Conservation (phyloP, 2,797 vertebrate species). For the Lepidocolaptes lacrymiger region DNA sequence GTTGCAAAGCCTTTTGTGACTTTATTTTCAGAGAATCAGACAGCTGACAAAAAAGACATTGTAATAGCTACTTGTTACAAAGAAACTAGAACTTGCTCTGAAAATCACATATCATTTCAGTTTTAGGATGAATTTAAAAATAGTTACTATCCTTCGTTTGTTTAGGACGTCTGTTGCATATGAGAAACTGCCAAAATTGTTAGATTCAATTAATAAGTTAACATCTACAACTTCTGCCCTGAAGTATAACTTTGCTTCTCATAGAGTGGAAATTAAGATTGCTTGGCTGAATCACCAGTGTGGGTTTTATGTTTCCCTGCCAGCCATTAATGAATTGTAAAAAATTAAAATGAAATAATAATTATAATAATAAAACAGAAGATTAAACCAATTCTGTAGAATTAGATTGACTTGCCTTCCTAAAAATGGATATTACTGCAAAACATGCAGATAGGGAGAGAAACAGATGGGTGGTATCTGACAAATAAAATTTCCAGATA, state of each 20-base stretch:
- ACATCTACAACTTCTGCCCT: conserved; percentile 64
- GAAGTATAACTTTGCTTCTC: conserved; percentile 61
- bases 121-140: conserved; percentile 62
- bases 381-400: conserved; percentile 63
- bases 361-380: conserved; percentile 32
- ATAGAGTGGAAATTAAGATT: conserved; percentile 35
- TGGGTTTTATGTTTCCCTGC: conserved; percentile 66
- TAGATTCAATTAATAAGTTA: conserved; percentile 70
- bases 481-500: conserved; percentile 78
- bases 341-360: conserved; percentile 60
- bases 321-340: conserved; percentile 67
- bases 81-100: conserved; percentile 38
- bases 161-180: conserved; percentile 51
- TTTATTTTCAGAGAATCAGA: conserved; percentile 16
- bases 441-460: conserved; percentile 64
- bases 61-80: conserved; percentile 48
- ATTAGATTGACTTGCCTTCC: conserved; percentile 68
- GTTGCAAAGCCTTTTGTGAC: not conserved
- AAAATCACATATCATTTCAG: conserved; percentile 44
- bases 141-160: conserved; percentile 53
- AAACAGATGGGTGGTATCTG: conserved; percentile 76
- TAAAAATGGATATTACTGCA: conserved; percentile 73
- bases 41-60: conserved; percentile 55
- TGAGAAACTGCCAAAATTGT: conserved; percentile 67
- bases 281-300: conserved; percentile 54